phyloP scores from a whole-genome alignment of 2,888 invertebrate genomes.

The Callyntrura guangdongensis region DNA sequence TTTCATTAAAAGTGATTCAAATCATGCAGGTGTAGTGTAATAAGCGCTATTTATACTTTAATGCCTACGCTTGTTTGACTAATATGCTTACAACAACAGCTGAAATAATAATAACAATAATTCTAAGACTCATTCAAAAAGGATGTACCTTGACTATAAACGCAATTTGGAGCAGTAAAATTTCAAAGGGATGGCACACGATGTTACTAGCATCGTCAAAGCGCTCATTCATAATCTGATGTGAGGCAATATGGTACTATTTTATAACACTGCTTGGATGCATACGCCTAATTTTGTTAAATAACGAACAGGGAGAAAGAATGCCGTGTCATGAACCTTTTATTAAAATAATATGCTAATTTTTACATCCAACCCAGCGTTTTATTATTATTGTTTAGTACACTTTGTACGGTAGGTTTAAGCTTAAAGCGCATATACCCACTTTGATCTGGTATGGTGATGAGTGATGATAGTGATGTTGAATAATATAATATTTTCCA shows the following conservation, averaged over 20 bases:
- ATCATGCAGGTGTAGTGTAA: slow-evolving; percentile 22
- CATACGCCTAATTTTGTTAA: not conserved
- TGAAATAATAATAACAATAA: not conserved
- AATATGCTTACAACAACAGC: too few relatives aligned
- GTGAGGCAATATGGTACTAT: not conserved
- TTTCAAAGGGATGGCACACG: too few relatives aligned
- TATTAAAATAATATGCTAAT: slow-evolving; percentile 77
- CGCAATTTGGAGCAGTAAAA: too few relatives aligned
- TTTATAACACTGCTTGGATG: not conserved
- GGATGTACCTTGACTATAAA: not conserved
- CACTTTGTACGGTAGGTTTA: not conserved
- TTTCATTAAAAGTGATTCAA: not conserved
- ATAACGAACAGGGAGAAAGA: slow-evolving; percentile 5
- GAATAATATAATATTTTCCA: slow-evolving; percentile 65
- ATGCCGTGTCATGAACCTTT: slow-evolving; percentile 72
- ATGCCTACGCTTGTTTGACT: too few relatives aligned
- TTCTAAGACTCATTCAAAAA: not conserved
- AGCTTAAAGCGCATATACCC: not conserved
- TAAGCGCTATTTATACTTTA: not conserved
- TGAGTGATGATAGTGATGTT: slow-evolving; percentile 16
- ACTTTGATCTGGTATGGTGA: not conserved
- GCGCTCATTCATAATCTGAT: not conserved
- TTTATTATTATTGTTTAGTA: slow-evolving; percentile 31
- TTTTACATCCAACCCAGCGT: slow-evolving; percentile 37
- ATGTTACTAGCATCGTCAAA: too few relatives aligned